A percentile compares a stretch with the other conserved stretches of the same genome.
phyloP scores from a whole-genome alignment of 2,797 vertebrate genomes.

The Emys orbicularis region DNA sequence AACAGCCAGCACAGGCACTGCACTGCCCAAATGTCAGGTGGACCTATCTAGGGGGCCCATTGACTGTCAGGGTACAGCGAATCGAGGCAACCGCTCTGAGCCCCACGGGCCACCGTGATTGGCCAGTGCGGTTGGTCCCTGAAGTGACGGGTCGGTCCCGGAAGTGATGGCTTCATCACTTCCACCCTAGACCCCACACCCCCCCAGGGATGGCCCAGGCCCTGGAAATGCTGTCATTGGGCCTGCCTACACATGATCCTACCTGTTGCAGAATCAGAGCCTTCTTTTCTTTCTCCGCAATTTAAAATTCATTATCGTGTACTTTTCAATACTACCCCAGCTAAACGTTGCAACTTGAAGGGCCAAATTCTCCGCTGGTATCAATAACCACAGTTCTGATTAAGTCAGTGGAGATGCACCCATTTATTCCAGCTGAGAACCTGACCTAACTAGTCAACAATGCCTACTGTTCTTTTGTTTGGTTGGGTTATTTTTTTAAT shows the following conservation, averaged over 20 bases:
- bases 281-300: background rate
- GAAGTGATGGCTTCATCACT: too few relatives aligned
- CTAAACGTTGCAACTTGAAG: background rate
- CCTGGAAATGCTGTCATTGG: too few relatives aligned
- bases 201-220: too few relatives aligned
- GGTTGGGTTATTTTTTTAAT: background rate
- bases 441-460: background rate
- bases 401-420: background rate
- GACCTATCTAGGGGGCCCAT: too few relatives aligned
- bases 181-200: too few relatives aligned
- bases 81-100: too few relatives aligned
- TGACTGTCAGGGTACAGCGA: too few relatives aligned
- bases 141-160: too few relatives aligned
- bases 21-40: too few relatives aligned
- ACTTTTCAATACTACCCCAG: background rate
- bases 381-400: background rate
- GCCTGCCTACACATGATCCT: background rate
- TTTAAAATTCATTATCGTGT: background rate
- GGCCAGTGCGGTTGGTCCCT: too few relatives aligned
- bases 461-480: background rate
- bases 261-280: background rate
- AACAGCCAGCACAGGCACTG: too few relatives aligned
- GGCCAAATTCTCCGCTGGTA: fast-evolving
- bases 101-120: too few relatives aligned
- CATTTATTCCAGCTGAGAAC: fast-evolving